phyloP scores from a whole-genome alignment of 2,113 vertebrate species.

The Entelurus aequoreus region DNA sequence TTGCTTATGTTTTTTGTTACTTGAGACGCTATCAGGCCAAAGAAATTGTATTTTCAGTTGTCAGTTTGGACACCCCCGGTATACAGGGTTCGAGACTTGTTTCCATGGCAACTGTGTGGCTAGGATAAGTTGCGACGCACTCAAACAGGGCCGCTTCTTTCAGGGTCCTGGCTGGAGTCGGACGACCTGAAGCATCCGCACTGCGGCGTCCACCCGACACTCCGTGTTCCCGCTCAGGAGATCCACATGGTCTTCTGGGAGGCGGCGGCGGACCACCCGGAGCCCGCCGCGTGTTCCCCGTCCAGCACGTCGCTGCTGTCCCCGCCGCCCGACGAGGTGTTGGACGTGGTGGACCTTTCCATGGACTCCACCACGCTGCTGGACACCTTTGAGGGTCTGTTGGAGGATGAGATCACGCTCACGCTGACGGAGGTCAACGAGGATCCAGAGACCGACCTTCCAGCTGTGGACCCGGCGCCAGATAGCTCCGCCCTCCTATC shows the following conservation, averaged over 20 bases:
- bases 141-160: constrained; percentile 11
- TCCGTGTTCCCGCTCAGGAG: constrained; percentile 75
- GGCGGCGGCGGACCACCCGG: constrained; percentile 35
- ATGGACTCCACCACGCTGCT: constrained; percentile 57
- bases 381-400: constrained; percentile 63
- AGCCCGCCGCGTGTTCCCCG: constrained; percentile 15
- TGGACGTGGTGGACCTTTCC: constrained; percentile 8
- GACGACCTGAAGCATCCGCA: constrained; percentile 82
- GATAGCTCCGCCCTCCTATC: constrained; percentile 29
- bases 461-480: not conserved
- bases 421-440: constrained; percentile 68
- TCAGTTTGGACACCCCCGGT: no score
- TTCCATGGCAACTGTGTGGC: not conserved
- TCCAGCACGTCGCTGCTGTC: constrained; percentile 23
- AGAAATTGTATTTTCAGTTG: no score
- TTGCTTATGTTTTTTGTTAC: no score
- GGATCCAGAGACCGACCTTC: constrained; percentile 31
- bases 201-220: constrained; percentile 57
- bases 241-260: constrained; percentile 90
- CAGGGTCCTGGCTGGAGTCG: constrained; percentile 87
- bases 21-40: no score
- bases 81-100: not conserved
- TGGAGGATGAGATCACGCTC: constrained; percentile 68
- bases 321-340: not conserved
- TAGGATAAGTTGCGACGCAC: no score